Evolutionary conservation across 1,140 invertebrate genomes (phyloP).

Genomic region (Pseudomyrmex concolor): DNA sequence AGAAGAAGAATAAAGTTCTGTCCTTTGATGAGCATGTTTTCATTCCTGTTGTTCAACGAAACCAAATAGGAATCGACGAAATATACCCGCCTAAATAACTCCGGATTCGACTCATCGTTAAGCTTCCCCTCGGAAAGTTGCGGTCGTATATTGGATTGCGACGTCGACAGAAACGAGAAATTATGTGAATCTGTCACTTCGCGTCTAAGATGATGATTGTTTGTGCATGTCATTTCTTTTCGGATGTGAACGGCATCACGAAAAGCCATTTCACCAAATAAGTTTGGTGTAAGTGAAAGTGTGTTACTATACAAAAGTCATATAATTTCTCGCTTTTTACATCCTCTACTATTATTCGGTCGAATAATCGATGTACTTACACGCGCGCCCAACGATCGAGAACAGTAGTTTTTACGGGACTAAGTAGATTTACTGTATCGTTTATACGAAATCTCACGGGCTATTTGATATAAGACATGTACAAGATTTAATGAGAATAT

Average conservation of each 20-base stretch:
- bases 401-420: slow-evolving; percentile 1
- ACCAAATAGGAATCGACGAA: slow-evolving; percentile 57
- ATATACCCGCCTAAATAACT: slow-evolving; percentile 34
- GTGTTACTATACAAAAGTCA: too few species aligned
- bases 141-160: too few species aligned
- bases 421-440: slow-evolving; percentile 20
- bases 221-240: too few species aligned
- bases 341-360: slow-evolving; percentile 25
- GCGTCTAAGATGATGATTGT: too few species aligned
- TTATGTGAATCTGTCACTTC: too few species aligned
- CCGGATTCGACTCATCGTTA: slow-evolving; percentile 16
- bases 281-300: too few species aligned
- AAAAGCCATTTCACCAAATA: too few species aligned
- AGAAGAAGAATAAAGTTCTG: background rate
- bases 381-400: background rate
- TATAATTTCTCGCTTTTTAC: background rate
- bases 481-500: background rate
- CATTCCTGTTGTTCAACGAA: slow-evolving; percentile 51
- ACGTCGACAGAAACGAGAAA: too few species aligned
- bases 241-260: too few species aligned
- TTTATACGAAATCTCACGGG: slow-evolving; percentile 7
- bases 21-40: slow-evolving; percentile 46
- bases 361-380: slow-evolving; percentile 67
- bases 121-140: too few species aligned
- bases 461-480: background rate